Conservation (phyloP, 2,797 vertebrate species). For the Triplophysa yarkandensis region DNA sequence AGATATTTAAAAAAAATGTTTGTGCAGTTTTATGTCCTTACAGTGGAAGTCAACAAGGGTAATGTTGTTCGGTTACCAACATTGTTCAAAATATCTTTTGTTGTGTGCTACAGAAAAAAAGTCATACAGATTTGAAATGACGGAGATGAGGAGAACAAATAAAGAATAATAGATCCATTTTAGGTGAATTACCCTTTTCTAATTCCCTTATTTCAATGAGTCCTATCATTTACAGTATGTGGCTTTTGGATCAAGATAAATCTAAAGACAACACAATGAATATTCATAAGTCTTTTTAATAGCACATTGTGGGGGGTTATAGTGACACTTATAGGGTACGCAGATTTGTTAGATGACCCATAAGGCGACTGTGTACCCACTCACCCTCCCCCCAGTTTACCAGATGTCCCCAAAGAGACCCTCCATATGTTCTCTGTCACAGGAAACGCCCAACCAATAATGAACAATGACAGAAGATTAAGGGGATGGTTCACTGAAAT, state of each 20-base stretch:
- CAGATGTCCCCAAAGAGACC: neutral
- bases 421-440: conserved; percentile 45
- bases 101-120: too few relatives aligned
- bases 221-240: neutral
- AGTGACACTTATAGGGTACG: conserved; percentile 23
- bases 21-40: too few relatives aligned
- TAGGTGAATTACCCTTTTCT: neutral
- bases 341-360: conserved; percentile 31
- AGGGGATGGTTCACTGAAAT: too few relatives aligned
- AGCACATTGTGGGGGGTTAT: conserved; percentile 5
- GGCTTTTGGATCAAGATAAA: neutral
- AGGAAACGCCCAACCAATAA: conserved; percentile 38
- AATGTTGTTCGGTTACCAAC: too few relatives aligned
- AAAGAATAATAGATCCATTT: too few relatives aligned
- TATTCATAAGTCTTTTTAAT: neutral
- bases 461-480: conserved; percentile 35
- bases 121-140: too few relatives aligned
- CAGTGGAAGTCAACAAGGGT: too few relatives aligned
- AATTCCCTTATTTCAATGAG: neutral
- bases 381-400: neutral
- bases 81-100: too few relatives aligned
- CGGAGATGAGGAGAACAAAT: too few relatives aligned
- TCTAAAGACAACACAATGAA: neutral
- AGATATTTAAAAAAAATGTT: too few relatives aligned
- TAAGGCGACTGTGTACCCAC: conserved; percentile 26